Conservation (phyloP, 2,888 invertebrate species). For the Chalcosyrphus nemorum region DNA sequence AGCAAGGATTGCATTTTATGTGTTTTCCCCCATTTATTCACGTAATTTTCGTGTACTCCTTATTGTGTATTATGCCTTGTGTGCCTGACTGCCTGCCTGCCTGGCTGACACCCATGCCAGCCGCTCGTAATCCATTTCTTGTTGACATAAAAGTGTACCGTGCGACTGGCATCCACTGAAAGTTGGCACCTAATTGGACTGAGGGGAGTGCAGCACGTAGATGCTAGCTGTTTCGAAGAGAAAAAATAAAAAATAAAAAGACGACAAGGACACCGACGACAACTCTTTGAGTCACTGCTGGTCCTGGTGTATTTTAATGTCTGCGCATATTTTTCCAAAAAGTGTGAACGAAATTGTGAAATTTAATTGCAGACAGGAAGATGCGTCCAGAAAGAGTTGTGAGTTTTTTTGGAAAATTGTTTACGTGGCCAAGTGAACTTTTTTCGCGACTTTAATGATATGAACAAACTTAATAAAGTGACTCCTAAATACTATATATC, state of each 20-base stretch:
- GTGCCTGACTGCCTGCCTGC: too few relatives aligned
- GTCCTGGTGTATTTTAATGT: slow-evolving; percentile 34
- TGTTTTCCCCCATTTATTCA: slow-evolving; percentile 69
- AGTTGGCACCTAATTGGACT: slow-evolving; percentile 65
- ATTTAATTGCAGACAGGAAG: slow-evolving; percentile 40
- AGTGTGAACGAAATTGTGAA: slow-evolving; percentile 58
- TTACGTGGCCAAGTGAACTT: not conserved
- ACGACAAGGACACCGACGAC: too few relatives aligned
- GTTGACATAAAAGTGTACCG: slow-evolving; percentile 56
- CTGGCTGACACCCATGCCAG: too few relatives aligned
- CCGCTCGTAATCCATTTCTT: slow-evolving; percentile 63
- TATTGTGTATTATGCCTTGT: slow-evolving; percentile 45
- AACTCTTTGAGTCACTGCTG: slow-evolving; percentile 12
- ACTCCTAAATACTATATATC: not conserved
- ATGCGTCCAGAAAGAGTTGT: not conserved
- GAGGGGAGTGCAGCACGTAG: slow-evolving; percentile 32
- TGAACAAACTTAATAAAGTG: not conserved
- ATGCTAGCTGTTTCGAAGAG: not conserved
- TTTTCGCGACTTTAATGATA: not conserved
- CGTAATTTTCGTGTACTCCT: slow-evolving; percentile 69
- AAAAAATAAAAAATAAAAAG: not conserved
- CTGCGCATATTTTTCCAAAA: slow-evolving; percentile 23
- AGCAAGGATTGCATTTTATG: slow-evolving; percentile 72
- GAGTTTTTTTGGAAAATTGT: slow-evolving; percentile 22
- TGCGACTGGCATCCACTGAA: slow-evolving; percentile 52